phyloP scores from a whole-genome alignment of 2,797 vertebrate genomes.

The Pagetopsis macropterus region DNA sequence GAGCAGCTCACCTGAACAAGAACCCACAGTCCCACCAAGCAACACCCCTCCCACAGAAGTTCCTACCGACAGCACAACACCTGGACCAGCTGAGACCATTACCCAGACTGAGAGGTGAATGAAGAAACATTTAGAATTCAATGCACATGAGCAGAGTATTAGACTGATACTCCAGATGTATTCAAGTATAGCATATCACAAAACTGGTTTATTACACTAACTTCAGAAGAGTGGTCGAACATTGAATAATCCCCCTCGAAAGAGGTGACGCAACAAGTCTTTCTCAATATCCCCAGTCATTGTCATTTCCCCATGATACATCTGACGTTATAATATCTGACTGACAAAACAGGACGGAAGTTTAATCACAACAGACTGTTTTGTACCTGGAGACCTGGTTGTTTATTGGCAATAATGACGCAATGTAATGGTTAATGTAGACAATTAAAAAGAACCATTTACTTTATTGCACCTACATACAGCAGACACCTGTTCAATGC shows the following conservation, averaged over 20 bases:
- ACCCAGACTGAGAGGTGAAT: slow-evolving; percentile 66
- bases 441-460: neutral
- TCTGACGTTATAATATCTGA: too few relatives aligned
- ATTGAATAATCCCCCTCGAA: too few relatives aligned
- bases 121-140: neutral
- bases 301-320: too few relatives aligned
- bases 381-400: neutral
- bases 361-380: neutral
- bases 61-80: slow-evolving; percentile 23
- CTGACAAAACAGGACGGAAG: neutral
- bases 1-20: slow-evolving; percentile 33
- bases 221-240: neutral
- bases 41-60: slow-evolving; percentile 14
- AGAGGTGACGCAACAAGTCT: too few relatives aligned
- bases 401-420: neutral
- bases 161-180: too few relatives aligned
- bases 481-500: neutral
- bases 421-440: neutral
- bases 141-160: neutral
- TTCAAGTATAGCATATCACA: neutral
- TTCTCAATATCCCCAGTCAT: too few relatives aligned
- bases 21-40: slow-evolving; percentile 10
- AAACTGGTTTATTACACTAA: neutral
- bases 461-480: neutral
- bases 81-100: slow-evolving; percentile 38